Percentiles rank a stretch among this genome's conserved stretches.
phyloP scores from a whole-genome alignment of 2,113 vertebrate genomes.

The Turdus rufiventris region DNA sequence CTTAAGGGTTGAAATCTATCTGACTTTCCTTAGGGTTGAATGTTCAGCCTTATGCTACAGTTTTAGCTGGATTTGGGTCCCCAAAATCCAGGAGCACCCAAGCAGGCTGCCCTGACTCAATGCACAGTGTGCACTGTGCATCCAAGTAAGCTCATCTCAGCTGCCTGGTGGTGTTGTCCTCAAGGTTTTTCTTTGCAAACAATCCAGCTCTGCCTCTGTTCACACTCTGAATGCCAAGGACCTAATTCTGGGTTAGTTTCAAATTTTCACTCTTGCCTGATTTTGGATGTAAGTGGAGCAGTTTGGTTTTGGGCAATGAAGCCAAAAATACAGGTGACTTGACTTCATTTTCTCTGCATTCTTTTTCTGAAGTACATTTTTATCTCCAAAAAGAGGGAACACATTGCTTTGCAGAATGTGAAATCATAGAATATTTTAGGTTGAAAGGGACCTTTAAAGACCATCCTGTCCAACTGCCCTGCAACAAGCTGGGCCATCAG shows the following conservation, averaged over 20 bases:
- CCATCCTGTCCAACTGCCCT: neutral
- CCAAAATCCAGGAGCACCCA: neutral
- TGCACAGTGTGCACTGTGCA: too few species aligned
- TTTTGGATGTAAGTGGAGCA: neutral
- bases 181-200: neutral
- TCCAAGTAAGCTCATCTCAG: neutral
- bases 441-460: neutral
- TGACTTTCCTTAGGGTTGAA: neutral
- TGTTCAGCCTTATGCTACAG: neutral
- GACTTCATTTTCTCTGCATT: neutral
- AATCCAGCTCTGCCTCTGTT: neutral
- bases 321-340: neutral
- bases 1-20: neutral
- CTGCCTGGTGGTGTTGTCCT: neutral
- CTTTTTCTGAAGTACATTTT: neutral
- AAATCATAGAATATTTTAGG: neutral
- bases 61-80: neutral
- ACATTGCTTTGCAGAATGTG: neutral
- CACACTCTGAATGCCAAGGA: neutral
- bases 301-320: neutral
- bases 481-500: neutral
- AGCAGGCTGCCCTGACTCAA: neutral
- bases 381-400: neutral
- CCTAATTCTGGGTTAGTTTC: neutral
- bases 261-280: neutral